phyloP scores from a whole-genome alignment of 2,797 vertebrate species.

The Taeniopygia guttata region DNA sequence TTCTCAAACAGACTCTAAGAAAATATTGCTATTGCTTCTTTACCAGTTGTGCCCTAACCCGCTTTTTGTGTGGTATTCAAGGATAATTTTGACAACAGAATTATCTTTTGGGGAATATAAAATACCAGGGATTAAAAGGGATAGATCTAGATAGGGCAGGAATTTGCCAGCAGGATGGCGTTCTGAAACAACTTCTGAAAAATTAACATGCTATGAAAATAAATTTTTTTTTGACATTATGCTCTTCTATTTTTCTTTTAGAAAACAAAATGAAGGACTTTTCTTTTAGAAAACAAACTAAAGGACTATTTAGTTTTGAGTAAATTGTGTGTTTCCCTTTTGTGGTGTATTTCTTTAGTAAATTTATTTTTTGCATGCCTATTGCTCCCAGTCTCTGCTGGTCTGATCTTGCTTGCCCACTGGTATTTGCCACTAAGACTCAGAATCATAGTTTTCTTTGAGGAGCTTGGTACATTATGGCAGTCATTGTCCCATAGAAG shows the following conservation, averaged over 20 bases:
- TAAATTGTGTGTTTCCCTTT: not conserved
- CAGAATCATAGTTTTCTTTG: not conserved
- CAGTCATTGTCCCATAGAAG: not conserved
- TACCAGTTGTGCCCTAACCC: not conserved
- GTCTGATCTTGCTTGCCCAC: not conserved
- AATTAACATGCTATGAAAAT: not conserved
- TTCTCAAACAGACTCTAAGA: not conserved
- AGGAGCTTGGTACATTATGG: not conserved
- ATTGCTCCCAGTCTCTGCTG: not conserved
- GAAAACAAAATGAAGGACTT: not conserved
- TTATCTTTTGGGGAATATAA: not conserved
- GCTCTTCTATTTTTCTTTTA: not conserved
- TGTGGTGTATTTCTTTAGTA: not conserved
- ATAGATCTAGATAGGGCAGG: not conserved
- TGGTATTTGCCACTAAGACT: not conserved
- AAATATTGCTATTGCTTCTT: not conserved
- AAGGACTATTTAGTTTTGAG: not conserved
- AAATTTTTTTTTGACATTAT: not conserved
- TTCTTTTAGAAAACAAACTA: not conserved
- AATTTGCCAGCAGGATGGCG: not conserved
- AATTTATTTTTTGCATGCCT: not conserved
- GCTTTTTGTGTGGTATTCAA: not conserved
- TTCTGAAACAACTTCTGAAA: not conserved
- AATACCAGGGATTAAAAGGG: not conserved
- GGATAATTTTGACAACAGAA: not conserved